A percentile compares a stretch with the other conserved stretches of the same genome.
These are phyloP conservation scores for Tachysurus vachellii DNA, from an alignment of 2,113 vertebrate species.

Conservation along the genomic window DNA sequence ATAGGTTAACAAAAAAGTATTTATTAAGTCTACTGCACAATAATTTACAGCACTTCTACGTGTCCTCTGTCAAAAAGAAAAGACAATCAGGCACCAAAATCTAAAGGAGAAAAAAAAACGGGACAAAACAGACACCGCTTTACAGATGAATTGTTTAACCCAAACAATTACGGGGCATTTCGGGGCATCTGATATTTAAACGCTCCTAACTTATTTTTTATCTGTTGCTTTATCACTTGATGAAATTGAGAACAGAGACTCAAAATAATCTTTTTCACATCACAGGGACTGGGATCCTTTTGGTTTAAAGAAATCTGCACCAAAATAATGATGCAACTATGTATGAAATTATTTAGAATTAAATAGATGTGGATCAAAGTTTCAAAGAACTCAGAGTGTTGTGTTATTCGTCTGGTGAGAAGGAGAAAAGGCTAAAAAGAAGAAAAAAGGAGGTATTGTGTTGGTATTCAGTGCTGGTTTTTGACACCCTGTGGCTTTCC, in stretches of 20 bases:
- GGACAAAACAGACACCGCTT: neutral
- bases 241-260: slow-evolving; percentile 24
- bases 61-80: slow-evolving; percentile 55
- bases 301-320: neutral
- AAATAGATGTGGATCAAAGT: neutral
- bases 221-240: neutral
- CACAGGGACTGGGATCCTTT: neutral
- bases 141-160: slow-evolving; percentile 13
- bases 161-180: too few species aligned
- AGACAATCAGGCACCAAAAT: slow-evolving; percentile 45
- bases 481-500: slow-evolving; percentile 85
- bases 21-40: slow-evolving; percentile 72
- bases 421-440: neutral
- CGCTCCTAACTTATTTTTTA: neutral
- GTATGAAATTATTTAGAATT: neutral
- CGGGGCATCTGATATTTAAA: slow-evolving; percentile 12
- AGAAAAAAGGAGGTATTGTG: neutral
- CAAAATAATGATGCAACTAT: neutral
- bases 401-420: neutral
- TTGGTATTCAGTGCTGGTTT: slow-evolving; percentile 77
- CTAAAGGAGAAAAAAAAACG: slow-evolving; percentile 42
- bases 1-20: slow-evolving; percentile 57
- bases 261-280: slow-evolving; percentile 5
- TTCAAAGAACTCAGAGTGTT: neutral
- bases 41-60: slow-evolving; percentile 65